A percentile compares a stretch with the other conserved stretches of the same genome.
Evolutionary conservation across 1,140 invertebrate species (phyloP).

Genomic region (Helicorthomorpha holstii): DNA sequence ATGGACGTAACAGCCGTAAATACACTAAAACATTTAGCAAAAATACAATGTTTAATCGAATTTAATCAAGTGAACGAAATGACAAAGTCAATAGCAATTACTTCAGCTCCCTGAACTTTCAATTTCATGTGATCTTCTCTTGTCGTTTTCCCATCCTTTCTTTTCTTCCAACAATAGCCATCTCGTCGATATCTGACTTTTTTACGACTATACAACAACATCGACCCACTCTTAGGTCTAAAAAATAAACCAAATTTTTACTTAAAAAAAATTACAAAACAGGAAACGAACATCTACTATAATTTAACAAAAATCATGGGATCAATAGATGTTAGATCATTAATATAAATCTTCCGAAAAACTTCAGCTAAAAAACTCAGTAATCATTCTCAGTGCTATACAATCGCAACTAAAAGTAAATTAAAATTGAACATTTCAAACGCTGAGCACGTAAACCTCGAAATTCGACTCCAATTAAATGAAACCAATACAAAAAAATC

Average conservation of each 20-base stretch:
- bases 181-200: constrained; percentile 90
- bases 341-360: too few species aligned
- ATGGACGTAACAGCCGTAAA: constrained; percentile 97
- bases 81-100: constrained; percentile 24
- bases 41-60: constrained; percentile 10
- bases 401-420: too few species aligned
- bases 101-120: constrained; percentile 91
- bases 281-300: too few species aligned
- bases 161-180: constrained; percentile 97
- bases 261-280: too few species aligned
- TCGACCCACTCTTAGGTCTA: constrained; percentile 89
- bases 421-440: too few species aligned
- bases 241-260: constrained; percentile 5
- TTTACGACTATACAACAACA: constrained; percentile 90
- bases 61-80: neutral
- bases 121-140: constrained; percentile 98
- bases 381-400: too few species aligned
- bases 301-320: too few species aligned
- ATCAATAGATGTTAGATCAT: too few species aligned
- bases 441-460: too few species aligned
- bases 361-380: too few species aligned
- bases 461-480: too few species aligned
- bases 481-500: too few species aligned
- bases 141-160: constrained; percentile 94
- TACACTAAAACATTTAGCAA: constrained; percentile 54